Evolutionary conservation across 2,888 invertebrate species (phyloP).

Genomic region (Parasteatoda lunata): DNA sequence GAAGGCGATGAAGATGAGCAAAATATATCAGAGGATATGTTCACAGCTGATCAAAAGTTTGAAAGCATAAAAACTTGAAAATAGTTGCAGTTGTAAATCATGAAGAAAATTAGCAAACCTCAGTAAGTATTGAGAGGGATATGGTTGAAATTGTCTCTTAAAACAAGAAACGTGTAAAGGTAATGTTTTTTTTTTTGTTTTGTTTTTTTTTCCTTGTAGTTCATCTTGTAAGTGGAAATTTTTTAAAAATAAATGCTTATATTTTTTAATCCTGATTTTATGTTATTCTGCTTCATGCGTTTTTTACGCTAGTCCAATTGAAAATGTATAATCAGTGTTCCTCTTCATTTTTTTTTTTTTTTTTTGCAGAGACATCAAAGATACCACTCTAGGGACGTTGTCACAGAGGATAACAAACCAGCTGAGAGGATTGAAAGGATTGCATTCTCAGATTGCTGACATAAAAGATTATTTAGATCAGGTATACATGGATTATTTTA

Average conservation of each 20-base stretch:
- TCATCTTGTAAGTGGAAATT: neutral
- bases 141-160: too few species aligned
- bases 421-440: conserved; percentile 93
- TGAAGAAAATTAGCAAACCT: too few species aligned
- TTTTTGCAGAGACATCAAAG: conserved; percentile 77
- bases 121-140: too few species aligned
- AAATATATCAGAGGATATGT: too few species aligned
- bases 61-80: too few species aligned
- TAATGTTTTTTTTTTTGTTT: neutral
- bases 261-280: neutral
- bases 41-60: too few species aligned
- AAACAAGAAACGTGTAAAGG: too few species aligned
- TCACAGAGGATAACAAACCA: conserved; percentile 98
- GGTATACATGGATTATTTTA: conserved; percentile 73
- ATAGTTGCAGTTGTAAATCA: too few species aligned
- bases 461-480: conserved; percentile 92
- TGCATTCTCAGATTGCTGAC: conserved; percentile 92
- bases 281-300: neutral
- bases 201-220: neutral
- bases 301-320: neutral
- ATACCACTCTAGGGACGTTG: conserved; percentile 96
- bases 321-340: neutral
- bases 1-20: too few species aligned
- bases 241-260: neutral
- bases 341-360: neutral